Evolutionary conservation across 2,888 invertebrate genomes (phyloP).

Genomic region (Troides aeacus): DNA sequence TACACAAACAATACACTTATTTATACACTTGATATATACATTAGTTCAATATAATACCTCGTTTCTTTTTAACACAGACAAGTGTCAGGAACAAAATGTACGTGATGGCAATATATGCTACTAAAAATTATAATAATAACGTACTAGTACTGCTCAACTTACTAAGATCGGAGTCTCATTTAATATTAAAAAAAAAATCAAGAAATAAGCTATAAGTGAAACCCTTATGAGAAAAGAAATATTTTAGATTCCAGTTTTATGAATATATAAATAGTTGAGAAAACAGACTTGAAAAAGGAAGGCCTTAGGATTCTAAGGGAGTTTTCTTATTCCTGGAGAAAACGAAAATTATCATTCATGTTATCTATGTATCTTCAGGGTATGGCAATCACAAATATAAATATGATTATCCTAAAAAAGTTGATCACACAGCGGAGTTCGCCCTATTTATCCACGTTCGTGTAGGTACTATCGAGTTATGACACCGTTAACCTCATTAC

Average conservation of each 20-base stretch:
- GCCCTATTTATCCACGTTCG: constrained; percentile 12
- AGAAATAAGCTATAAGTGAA: too few species aligned
- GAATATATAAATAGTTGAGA: not conserved
- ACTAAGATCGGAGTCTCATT: not conserved
- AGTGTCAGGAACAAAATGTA: too few species aligned
- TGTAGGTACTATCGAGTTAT: constrained; percentile 16
- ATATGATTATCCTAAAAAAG: constrained; percentile 3
- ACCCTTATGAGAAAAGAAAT: too few species aligned
- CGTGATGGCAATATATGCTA: not conserved
- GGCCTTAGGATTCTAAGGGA: too few species aligned
- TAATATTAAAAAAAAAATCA: too few species aligned
- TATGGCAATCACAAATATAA: constrained; percentile 1
- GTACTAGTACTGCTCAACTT: not conserved
- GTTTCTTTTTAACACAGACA: too few species aligned
- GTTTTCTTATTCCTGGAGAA: not conserved
- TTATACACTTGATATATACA: too few species aligned
- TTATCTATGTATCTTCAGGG: not conserved
- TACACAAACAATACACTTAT: not conserved
- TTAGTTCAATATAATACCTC: too few species aligned
- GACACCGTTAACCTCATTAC: constrained; percentile 25
- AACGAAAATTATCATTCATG: not conserved
- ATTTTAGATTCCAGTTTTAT: too few species aligned
- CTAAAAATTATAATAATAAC: not conserved
- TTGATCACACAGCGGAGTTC: not conserved
- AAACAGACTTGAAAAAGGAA: not conserved